Percentiles rank a stretch among this genome's conserved stretches.
Conservation (phyloP, 2,113 vertebrate genomes). For the Scomber colias region DNA sequence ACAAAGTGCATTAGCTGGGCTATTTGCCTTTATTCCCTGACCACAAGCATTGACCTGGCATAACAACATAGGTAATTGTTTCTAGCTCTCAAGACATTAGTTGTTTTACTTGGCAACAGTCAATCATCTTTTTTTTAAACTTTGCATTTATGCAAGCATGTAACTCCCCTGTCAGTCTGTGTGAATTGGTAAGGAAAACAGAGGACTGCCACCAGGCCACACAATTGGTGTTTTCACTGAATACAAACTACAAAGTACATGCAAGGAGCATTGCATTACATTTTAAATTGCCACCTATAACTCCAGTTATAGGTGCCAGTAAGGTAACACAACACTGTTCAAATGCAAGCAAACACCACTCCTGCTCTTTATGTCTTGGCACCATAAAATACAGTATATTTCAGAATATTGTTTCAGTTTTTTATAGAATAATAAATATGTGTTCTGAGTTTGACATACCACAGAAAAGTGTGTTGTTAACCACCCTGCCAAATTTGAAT, state of each 20-base stretch:
- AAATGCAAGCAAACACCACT: neutral
- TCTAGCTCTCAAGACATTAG: slow-evolving; percentile 70
- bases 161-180: slow-evolving; percentile 58
- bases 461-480: no score
- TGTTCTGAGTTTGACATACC: no score
- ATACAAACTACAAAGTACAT: slow-evolving; percentile 51
- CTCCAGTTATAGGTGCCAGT: slow-evolving; percentile 23
- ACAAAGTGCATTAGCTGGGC: slow-evolving; percentile 75
- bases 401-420: slow-evolving; percentile 20
- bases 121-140: slow-evolving; percentile 65
- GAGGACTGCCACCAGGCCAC: slow-evolving; percentile 33
- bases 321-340: slow-evolving; percentile 32
- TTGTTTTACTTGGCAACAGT: slow-evolving; percentile 79
- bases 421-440: no score
- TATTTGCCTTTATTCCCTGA: slow-evolving; percentile 77
- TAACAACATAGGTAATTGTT: slow-evolving; percentile 81
- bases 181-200: slow-evolving; percentile 58
- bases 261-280: slow-evolving; percentile 29
- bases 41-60: slow-evolving; percentile 76
- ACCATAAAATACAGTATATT: slow-evolving; percentile 5
- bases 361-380: neutral
- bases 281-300: slow-evolving; percentile 30
- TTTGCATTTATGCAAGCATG: slow-evolving; percentile 62
- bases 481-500: no score
- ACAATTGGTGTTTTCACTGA: slow-evolving; percentile 51